Base-by-base conservation (phyloP, 2,113 vertebrate genomes). In the Lathamus discolor region DNA sequence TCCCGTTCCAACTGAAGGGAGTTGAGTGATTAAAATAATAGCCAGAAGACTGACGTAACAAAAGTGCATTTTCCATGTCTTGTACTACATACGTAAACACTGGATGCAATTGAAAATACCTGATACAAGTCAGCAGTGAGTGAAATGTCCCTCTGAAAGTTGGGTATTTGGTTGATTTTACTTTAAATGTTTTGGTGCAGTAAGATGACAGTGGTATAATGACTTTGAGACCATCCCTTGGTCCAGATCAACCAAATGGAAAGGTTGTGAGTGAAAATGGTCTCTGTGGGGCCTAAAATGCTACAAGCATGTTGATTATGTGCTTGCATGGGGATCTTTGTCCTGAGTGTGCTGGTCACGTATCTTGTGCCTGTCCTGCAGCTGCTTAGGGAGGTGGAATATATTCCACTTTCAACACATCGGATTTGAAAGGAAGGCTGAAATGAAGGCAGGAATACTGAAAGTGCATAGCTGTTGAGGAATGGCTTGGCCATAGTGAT, bases 1-100 rank as follows among this genome's bases (percentile, higher is more conserved):
- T 94, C 70, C 46, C 13, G 59, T 92, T 93, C 77, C 22, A 84
- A 9, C 8, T 0, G 9, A 86, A 86, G 33, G 39, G 43, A 4
- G n/a, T 78, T 68, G 74, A 79, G n/a, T 55, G 68, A 70, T 69
- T 77, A 77, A 92, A 90, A 74, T 88, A 70, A 63, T 83, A 94
- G 10, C n/a, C 63, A 73, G 48, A 76, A 88, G 55, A 81, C 46
- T 81, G 83, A 77, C 31, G n/a, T 59, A 72, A 78, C 39, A 88
- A 49, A 86, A 63, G 43, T 75, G n/a, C 27, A 15, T 86, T 93
- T 90, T 63, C 55, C 46, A 82, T 72, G 27, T 55, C 33, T 51
- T 78, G 25, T 63, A 11, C 83, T 70, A 46, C 31, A 57, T n/a
- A 73, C 0, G 2, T 51, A 46, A 85, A 44, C 44, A 52, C 19